Evolutionary conservation across 2,888 invertebrate species (phyloP).

Genomic region (Hoplodrina blanda): DNA sequence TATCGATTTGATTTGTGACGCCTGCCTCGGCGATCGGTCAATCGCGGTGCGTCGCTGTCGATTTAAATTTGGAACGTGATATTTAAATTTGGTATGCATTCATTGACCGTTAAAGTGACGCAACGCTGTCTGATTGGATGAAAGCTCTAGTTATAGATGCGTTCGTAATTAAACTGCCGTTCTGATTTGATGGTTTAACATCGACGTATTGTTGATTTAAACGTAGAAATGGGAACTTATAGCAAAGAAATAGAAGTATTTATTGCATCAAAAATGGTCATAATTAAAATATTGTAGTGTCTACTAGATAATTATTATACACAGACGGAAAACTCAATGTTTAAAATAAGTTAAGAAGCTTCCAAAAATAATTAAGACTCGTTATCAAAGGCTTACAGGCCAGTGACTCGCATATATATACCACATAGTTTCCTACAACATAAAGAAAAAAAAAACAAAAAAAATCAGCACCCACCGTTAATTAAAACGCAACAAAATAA

Average conservation of each 20-base stretch:
- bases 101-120: constrained; percentile 63
- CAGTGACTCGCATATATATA: not conserved
- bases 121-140: constrained; percentile 52
- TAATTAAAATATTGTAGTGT: not conserved
- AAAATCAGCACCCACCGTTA: constrained; percentile 21
- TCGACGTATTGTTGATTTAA: not conserved
- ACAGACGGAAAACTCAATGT: not conserved
- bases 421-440: not conserved
- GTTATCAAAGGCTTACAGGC: not conserved
- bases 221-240: not conserved
- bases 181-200: not conserved
- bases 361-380: not conserved
- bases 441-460: not conserved
- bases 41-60: constrained; percentile 60
- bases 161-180: constrained; percentile 1
- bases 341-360: too few relatives aligned
- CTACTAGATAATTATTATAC: not conserved
- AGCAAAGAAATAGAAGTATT: not conserved
- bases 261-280: not conserved
- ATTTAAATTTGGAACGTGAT: constrained; percentile 66
- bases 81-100: constrained; percentile 69
- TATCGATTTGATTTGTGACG: constrained; percentile 70
- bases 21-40: constrained; percentile 66
- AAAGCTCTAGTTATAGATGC: constrained; percentile 28
- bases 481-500: constrained; percentile 57